Conservation (phyloP, 1,140 invertebrate species). For the Carcinoscorpius rotundicauda region DNA sequence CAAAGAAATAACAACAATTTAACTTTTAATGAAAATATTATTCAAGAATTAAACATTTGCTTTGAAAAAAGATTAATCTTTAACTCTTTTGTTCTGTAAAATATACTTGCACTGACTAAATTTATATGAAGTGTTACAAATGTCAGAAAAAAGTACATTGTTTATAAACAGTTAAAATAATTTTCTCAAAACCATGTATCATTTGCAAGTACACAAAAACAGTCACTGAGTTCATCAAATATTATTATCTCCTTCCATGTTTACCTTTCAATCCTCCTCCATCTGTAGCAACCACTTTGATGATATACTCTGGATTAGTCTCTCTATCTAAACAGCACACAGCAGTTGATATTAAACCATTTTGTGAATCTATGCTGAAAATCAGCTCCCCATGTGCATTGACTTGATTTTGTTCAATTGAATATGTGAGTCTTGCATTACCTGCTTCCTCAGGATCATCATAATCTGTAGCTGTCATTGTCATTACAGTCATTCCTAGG, state of each 20-base stretch:
- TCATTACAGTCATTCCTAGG: constrained; percentile 81
- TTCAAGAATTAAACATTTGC: too few species aligned
- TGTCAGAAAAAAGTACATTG: too few species aligned
- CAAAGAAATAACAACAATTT: too few species aligned
- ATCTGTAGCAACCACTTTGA: constrained; percentile 56
- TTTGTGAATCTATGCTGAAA: constrained; percentile 88
- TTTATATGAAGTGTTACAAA: too few species aligned
- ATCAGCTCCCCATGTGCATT: constrained; percentile 89
- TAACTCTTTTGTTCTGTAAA: too few species aligned
- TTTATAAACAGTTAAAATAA: too few species aligned
- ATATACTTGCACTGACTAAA: too few species aligned
- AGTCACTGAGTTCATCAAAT: too few species aligned
- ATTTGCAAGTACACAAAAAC: too few species aligned
- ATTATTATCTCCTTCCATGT: neutral
- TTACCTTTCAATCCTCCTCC: constrained; percentile 28
- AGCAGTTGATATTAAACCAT: constrained; percentile 87
- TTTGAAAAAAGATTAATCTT: too few species aligned
- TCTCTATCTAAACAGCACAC: constrained; percentile 87
- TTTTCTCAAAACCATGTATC: too few species aligned
- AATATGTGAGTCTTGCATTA: constrained; percentile 80
- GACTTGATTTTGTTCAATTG: constrained; percentile 93
- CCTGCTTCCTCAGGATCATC: constrained; percentile 88
- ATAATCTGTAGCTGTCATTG: constrained; percentile 93
- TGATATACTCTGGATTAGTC: constrained; percentile 89
- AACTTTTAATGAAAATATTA: too few species aligned